These are phyloP conservation scores for Agrochola macilenta DNA, from an alignment of 2,888 invertebrate species.

Conservation along the genomic window DNA sequence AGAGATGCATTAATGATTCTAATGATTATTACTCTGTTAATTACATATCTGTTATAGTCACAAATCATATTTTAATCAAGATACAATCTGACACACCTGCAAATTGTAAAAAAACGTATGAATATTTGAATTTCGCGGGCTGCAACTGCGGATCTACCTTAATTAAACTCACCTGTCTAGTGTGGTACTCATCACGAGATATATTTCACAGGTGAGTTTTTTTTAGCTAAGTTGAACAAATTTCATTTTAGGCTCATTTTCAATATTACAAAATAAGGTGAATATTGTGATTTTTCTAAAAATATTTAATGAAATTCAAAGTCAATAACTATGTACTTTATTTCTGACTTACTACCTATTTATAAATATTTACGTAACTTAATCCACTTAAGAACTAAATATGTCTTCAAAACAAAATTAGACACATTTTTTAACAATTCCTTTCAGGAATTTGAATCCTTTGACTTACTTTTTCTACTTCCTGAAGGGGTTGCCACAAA, in stretches of 20 bases:
- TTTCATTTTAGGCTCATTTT: rapidly evolving
- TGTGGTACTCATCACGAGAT: not conserved
- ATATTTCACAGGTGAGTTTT: not conserved
- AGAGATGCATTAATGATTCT: no score
- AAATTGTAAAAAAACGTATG: no score
- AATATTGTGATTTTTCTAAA: no score
- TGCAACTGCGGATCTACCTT: no score
- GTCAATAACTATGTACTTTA: not conserved
- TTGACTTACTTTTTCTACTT: slow-evolving; percentile 71
- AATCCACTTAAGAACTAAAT: not conserved
- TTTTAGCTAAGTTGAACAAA: not conserved
- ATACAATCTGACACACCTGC: no score
- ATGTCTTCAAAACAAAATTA: slow-evolving; percentile 44
- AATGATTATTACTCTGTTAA: no score
- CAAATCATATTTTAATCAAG: no score
- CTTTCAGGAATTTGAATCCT: slow-evolving; percentile 61
- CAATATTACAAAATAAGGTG: not conserved
- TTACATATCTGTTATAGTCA: no score
- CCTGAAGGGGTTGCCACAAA: slow-evolving; percentile 75
- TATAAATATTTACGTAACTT: slow-evolving; percentile 11
- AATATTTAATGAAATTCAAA: no score
- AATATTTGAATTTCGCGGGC: no score
- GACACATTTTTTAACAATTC: slow-evolving; percentile 36
- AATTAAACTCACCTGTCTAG: not conserved
- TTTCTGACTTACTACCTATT: not conserved